Evolutionary conservation across 23 tunicate genomes (phyloP), one percentile per base, ranked within the genome.

Genomic region (Halocynthia roretzi): DNA sequence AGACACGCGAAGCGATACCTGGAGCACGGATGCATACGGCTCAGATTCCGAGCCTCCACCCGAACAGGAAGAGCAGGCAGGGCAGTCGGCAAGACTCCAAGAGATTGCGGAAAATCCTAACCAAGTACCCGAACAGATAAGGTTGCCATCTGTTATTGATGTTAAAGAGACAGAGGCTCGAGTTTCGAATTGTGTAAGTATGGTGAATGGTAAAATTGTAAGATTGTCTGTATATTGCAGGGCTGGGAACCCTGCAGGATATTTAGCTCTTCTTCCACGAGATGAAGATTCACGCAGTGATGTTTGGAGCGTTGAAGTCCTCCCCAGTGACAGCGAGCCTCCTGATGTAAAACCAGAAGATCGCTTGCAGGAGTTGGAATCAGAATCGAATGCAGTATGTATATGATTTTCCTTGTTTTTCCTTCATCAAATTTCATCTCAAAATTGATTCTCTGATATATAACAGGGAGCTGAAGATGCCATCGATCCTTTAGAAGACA

Each of bases 211-310:
- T 48, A n/a, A 20, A 67, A 14, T 58, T 58, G n/a, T 14, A 18
- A 60, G 18, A 60, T 60, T n/a, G 64, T 60, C 64, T 60, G 64
- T 15, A 60, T 60, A 48, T 5, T 67, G 19, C 18, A 67, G 71
- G 23, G 48, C 71, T 19, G 15, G 48, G 12, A 74, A 10, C 31
- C 60, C 55, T 8, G 50, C 60, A 10, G 44, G 44, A 10, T 74
- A 74, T 18, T 53, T 74, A 18, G 55, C 78, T 10, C 78, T 74
- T 8, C 58, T 86, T 8, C 70, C 84, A 63, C 78, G 92, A 6
- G 98, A 92, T 56, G 99, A 96, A 49, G 99, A 96, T 71, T 82
- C 96, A 12, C 77, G 99, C 22, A 90, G 97, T 69, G 99, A 96
- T 75, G 88, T 96, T 19, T 96, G 99, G 99, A 86, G 94, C 76